Percentiles rank a stretch among this genome's conserved stretches.
Conservation (phyloP, 2,888 invertebrate species). For the Subacronicta megacephala region DNA sequence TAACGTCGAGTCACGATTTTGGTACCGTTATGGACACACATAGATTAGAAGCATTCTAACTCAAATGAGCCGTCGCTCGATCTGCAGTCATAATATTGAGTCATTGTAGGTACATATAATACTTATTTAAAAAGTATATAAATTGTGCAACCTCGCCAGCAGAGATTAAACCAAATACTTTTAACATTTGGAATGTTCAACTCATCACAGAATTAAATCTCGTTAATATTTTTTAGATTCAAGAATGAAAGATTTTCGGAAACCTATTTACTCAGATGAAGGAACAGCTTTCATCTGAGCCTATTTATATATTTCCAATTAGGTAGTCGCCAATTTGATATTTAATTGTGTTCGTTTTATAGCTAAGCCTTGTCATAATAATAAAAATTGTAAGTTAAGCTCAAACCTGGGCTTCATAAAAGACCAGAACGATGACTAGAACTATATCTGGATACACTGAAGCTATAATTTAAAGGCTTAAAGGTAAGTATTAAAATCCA, state of each 20-base stretch:
- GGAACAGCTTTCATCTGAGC: no score
- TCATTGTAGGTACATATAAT: no score
- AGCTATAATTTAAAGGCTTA: conserved; percentile 28
- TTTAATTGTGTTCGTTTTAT: background rate
- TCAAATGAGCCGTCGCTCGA: conserved; percentile 30
- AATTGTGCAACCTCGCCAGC: no score
- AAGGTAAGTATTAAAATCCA: conserved; percentile 44
- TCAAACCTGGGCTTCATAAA: background rate
- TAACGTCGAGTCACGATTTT: conserved; percentile 64
- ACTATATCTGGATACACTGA: conserved; percentile 20
- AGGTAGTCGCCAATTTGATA: no score
- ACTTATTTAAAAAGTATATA: no score
- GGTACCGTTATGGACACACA: conserved; percentile 65
- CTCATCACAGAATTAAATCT: background rate
- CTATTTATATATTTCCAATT: no score
- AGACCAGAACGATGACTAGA: conserved; percentile 4
- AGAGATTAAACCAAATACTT: conserved; percentile 20
- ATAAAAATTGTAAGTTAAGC: background rate
- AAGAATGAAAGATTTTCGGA: no score
- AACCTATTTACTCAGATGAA: no score
- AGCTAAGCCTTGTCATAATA: background rate
- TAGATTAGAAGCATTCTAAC: conserved; percentile 55
- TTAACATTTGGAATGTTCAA: conserved; percentile 20
- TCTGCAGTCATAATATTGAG: conserved; percentile 23
- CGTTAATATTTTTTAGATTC: no score